These are phyloP conservation scores for Chloropsis cyanopogon DNA, from an alignment of 2,113 vertebrate species.

Conservation along the genomic window DNA sequence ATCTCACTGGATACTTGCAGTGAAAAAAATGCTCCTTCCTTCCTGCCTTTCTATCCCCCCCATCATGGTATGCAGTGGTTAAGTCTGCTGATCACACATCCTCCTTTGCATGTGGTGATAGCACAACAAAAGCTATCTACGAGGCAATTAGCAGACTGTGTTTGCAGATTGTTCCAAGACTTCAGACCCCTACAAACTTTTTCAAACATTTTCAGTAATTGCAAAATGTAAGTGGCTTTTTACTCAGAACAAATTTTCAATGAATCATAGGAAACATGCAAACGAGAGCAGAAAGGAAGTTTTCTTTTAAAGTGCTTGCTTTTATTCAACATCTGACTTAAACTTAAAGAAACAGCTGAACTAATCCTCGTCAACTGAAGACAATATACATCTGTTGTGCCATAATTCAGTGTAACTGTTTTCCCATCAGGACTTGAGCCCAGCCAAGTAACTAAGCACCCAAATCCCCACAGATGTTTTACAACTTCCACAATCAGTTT, in stretches of 20 bases:
- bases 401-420: constrained; percentile 39
- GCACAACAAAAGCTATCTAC: not conserved
- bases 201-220: not conserved
- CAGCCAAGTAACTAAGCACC: constrained; percentile 22
- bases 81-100: not conserved
- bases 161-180: constrained; percentile 4
- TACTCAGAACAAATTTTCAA: not conserved
- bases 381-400: constrained; percentile 44
- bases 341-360: constrained; percentile 50
- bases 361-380: constrained; percentile 13
- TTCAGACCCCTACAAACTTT: constrained; percentile 1
- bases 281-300: not conserved
- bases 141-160: not conserved
- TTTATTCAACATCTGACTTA: constrained; percentile 5
- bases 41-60: accelerated
- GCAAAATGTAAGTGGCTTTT: not conserved
- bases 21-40: not conserved
- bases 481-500: constrained; percentile 7
- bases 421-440: not conserved
- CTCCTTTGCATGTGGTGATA: not conserved
- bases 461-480: constrained; percentile 37
- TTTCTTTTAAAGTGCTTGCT: constrained; percentile 27
- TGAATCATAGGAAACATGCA: not conserved
- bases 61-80: not conserved
- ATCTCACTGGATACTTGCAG: not conserved